These are phyloP conservation scores for Eulemur rubriventer DNA, from an alignment of 2,797 vertebrate species.

Conservation along the genomic window DNA sequence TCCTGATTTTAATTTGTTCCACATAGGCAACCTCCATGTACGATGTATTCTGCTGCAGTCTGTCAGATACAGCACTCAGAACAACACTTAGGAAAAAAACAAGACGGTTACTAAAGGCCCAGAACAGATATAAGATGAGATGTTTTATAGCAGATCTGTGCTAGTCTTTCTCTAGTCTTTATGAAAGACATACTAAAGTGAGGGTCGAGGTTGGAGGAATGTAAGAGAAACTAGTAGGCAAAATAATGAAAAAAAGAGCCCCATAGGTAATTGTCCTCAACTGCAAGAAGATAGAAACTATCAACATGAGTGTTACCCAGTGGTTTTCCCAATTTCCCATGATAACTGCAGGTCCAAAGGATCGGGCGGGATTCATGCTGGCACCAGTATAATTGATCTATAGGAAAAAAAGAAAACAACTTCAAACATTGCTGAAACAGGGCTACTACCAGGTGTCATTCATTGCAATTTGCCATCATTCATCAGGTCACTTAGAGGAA, in stretches of 20 bases:
- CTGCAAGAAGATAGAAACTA: not conserved
- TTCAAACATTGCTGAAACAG: not conserved
- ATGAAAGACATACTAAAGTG: not conserved
- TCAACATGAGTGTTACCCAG: conserved; percentile 90
- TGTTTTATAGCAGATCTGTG: not conserved
- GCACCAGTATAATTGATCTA: conserved; percentile 97
- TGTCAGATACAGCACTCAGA: not conserved
- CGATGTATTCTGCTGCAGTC: not conserved
- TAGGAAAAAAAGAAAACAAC: conserved; percentile 64
- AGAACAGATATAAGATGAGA: not conserved
- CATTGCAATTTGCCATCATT: not conserved
- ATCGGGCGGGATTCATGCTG: conserved; percentile 98
- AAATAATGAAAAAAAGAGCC: not conserved
- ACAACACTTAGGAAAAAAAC: not conserved
- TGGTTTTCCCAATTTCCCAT: conserved; percentile 94
- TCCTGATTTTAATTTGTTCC: conserved; percentile 24
- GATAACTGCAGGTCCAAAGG: conserved; percentile 95
- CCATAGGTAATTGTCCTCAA: not conserved
- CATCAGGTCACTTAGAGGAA: not conserved
- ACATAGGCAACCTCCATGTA: not conserved
- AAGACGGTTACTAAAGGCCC: not conserved
- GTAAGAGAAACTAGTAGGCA: not conserved
- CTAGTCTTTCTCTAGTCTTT: not conserved
- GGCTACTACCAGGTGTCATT: not conserved
- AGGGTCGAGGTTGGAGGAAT: not conserved